These are phyloP conservation scores for Armadillidium nasatum DNA, from an alignment of 1,140 invertebrate species.

Conservation along the genomic window DNA sequence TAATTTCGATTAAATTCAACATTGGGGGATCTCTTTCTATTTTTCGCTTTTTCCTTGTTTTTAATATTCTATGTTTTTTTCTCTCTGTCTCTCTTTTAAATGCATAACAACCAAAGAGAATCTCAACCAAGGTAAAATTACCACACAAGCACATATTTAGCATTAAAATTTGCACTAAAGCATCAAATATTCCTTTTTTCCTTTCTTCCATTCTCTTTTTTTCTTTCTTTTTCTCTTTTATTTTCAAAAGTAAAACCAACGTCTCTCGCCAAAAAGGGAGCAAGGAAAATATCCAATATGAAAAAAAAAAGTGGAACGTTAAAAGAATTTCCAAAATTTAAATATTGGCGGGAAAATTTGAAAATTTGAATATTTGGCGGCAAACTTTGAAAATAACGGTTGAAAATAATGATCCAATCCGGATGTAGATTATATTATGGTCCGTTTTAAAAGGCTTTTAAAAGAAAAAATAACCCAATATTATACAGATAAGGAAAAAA, in stretches of 20 bases:
- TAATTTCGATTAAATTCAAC: background rate
- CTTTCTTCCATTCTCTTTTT: too few relatives aligned
- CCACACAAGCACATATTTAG: slow-evolving; percentile 3
- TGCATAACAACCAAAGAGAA: background rate
- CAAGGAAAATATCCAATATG: too few relatives aligned
- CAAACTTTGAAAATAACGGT: background rate
- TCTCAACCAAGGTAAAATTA: background rate
- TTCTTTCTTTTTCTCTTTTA: too few relatives aligned
- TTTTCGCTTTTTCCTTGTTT: too few relatives aligned
- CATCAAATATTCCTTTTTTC: background rate
- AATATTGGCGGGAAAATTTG: slow-evolving; percentile 3
- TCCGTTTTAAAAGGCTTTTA: background rate
- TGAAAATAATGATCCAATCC: background rate
- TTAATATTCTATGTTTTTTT: too few relatives aligned
- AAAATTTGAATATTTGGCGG: slow-evolving; percentile 3
- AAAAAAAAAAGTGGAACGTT: background rate
- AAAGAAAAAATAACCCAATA: too few relatives aligned
- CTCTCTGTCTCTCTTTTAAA: too few relatives aligned
- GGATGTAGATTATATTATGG: background rate
- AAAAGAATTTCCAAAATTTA: background rate
- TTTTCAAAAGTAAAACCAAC: too few relatives aligned
- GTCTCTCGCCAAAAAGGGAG: too few relatives aligned
- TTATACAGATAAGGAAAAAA: background rate
- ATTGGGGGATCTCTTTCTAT: too few relatives aligned
- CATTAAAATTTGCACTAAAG: background rate